A percentile compares a stretch with the other conserved stretches of the same genome.
Conservation (phyloP, 2,113 vertebrate species). For the Acanthochromis polyacanthus region DNA sequence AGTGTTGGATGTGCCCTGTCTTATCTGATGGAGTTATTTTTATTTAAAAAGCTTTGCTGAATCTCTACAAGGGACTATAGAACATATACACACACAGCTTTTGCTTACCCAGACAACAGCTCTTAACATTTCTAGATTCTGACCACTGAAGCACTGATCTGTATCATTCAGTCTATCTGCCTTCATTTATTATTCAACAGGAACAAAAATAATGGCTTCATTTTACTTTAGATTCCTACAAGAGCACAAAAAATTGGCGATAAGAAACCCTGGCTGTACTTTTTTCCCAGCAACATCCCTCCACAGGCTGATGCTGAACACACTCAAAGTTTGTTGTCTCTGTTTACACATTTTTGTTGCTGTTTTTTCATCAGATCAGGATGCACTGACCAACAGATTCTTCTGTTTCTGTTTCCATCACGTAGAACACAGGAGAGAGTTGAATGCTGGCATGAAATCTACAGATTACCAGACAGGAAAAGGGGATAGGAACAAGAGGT, state of each 20-base stretch:
- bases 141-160: not conserved
- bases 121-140: constrained; percentile 8
- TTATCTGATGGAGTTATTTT: constrained; percentile 19
- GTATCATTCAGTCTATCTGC: not conserved
- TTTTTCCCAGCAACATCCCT: not conserved
- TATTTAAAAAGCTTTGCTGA: not conserved
- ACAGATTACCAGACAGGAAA: constrained; percentile 71
- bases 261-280: too few relatives aligned
- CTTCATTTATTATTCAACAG: not conserved
- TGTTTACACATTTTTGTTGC: constrained; percentile 13
- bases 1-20: not conserved
- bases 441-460: constrained; percentile 41
- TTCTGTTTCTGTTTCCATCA: constrained; percentile 54
- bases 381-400: constrained; percentile 23
- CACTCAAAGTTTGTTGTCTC: not conserved
- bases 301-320: not conserved
- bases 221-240: too few relatives aligned
- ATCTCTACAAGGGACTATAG: not conserved
- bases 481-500: constrained; percentile 57
- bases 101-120: constrained; percentile 5
- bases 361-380: constrained; percentile 27
- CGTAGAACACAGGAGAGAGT: constrained; percentile 14
- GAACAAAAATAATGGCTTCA: too few relatives aligned
- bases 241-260: too few relatives aligned
- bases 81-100: not conserved